A percentile compares a stretch with the other conserved stretches of the same genome.
Evolutionary conservation across 1,140 invertebrate genomes (phyloP).

Genomic region (Sesamia nonagrioides): DNA sequence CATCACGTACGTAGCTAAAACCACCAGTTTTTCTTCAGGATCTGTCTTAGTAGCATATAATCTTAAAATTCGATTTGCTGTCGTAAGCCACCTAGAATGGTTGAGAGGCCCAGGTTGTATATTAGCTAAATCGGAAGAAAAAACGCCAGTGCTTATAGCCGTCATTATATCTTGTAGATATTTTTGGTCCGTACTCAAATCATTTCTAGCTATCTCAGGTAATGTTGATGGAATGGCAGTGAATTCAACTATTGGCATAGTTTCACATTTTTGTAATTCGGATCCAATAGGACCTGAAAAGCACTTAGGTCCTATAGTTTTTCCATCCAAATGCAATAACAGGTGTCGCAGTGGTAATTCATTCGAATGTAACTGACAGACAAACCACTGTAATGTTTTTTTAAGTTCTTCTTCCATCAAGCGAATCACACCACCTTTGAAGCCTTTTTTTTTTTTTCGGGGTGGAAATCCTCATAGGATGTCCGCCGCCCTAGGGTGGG

Average conservation of each 20-base stretch:
- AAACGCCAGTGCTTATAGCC: conserved; percentile 5
- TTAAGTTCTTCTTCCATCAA: conserved; percentile 14
- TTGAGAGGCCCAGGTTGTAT: not conserved
- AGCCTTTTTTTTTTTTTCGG: too few relatives aligned
- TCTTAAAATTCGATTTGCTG: conserved; percentile 11
- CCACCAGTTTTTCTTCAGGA: conserved; percentile 54
- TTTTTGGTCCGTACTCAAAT: conserved; percentile 26
- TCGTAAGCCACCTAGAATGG: conserved; percentile 19
- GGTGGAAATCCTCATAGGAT: too few relatives aligned
- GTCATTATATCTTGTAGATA: conserved; percentile 26
- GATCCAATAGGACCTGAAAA: conserved; percentile 27
- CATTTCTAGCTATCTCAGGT: conserved; percentile 4
- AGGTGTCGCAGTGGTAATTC: conserved; percentile 6
- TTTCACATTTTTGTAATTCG: conserved; percentile 16
- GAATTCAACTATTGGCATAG: not conserved
- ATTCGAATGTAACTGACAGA: conserved; percentile 15
- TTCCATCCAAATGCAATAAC: conserved; percentile 7
- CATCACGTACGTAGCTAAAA: conserved; percentile 23
- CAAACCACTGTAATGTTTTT: conserved; percentile 29
- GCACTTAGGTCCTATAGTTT: conserved; percentile 18
- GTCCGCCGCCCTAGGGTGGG: too few relatives aligned
- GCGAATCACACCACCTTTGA: not conserved
- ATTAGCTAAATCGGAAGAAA: conserved; percentile 19
- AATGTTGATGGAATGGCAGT: not conserved
- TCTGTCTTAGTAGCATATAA: conserved; percentile 10